Evolutionary conservation across 2,888 invertebrate genomes (phyloP), one percentile per base, ranked within the genome.

Genomic region (Xylophagus ater): DNA sequence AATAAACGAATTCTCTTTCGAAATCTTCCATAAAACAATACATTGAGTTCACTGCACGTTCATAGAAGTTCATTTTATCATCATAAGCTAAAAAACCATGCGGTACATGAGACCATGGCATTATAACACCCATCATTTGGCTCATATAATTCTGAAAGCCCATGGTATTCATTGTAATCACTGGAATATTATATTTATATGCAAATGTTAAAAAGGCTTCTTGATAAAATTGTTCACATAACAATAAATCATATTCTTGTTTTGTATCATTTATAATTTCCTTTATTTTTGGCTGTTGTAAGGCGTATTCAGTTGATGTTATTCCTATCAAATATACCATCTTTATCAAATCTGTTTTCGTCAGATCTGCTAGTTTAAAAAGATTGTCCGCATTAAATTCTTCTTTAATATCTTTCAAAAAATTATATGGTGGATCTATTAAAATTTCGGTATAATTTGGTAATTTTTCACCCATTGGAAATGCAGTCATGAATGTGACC

Each of bases 41-140:
- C 2, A 65, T 60, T 0, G 69, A 58, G 50, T 75, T 78, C 18
- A 62, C 53, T 1, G 73, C 29, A 45, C 78, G 56, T 47, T 71
- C 66, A 50, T 57, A 54, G 45, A 78, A 74, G 26, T 59, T 69
- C 58, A 71, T 69, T 31, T 53, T 53, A 15, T 72, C 71, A 2
- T 69, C 62, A 36, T 55, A 65, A 4, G 60, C 56, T 36, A 65
- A 47, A 40, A 65, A 62, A 8, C 62, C 57, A 35, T 70, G 66
- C 0, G 72, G 69, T 24, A 69, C 61, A 51, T 66, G 66, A 0
- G 72, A 66, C 51, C 64, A 64, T 1, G 69, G 67, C 1, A 58
- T 54, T 3, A 70, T 62, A 35, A 66, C 55, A 2, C 68, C 71
- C 54, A 68, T 60, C 41, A 64, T 59, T 28, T 62, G 60, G 37